A percentile compares a stretch with the other conserved stretches of the same genome.
Conservation (phyloP, 2,113 vertebrate species). For the Antigone vipio region DNA sequence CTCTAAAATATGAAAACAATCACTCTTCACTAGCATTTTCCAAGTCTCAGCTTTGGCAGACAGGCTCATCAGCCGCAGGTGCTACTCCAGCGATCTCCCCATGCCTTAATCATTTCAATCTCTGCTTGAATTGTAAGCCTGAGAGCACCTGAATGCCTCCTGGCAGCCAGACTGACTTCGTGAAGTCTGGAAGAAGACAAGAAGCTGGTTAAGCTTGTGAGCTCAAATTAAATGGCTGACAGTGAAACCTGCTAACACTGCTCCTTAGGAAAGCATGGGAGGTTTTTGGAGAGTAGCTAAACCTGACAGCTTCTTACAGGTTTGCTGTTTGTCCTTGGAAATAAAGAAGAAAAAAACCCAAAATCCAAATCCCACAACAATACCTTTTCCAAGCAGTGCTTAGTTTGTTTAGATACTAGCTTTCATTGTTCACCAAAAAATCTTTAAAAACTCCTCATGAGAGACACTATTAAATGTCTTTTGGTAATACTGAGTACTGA, state of each 20-base stretch:
- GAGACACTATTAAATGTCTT: neutral
- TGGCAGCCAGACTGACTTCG: neutral
- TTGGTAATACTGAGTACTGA: neutral
- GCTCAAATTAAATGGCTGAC: conserved; percentile 19
- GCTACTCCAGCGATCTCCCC: neutral
- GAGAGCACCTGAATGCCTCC: conserved; percentile 4
- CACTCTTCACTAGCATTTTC: neutral
- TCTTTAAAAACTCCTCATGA: neutral
- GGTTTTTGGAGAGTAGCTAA: neutral
- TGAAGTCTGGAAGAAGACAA: conserved; percentile 7
- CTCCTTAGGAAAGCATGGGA: neutral
- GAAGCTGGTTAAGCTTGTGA: conserved; percentile 26
- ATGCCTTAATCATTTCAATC: conserved; percentile 5
- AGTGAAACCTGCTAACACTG: conserved; percentile 4
- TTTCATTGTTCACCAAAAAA: neutral
- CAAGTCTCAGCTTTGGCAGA: neutral
- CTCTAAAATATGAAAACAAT: conserved; percentile 44
- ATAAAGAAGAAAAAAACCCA: neutral
- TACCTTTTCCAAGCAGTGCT: neutral
- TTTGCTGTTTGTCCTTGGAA: neutral
- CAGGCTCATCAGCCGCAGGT: conserved; percentile 9
- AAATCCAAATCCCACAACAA: neutral
- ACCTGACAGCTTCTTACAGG: neutral
- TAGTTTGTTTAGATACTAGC: neutral
- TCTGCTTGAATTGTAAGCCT: conserved; percentile 21